Evolutionary conservation across 1,140 invertebrate genomes (phyloP), one percentile per base, ranked within the genome.

Genomic region (Sminthurides bifidus): DNA sequence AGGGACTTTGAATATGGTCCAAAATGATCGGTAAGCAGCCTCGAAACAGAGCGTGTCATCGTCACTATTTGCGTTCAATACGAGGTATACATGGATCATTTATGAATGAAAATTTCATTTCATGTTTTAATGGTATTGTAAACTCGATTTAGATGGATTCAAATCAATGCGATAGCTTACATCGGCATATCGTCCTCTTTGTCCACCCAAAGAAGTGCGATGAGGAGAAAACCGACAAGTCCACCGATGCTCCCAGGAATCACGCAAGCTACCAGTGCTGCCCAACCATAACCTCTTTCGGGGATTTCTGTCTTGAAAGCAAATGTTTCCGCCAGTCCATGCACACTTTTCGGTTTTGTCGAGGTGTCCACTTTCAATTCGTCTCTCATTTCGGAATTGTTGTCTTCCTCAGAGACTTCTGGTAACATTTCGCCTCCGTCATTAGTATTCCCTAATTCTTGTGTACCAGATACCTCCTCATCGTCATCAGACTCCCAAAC

Each of bases 41-140:
- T 64, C 63, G 55, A 64, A 64, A 59, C 58, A 64, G 24, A 64
- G 46, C 14, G 33, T 27, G 41, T 64, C 63, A 29, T 54, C 59
- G 41, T 61, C 49, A n/a, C 63, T 64, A 40, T n/a, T n/a, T n/a
- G n/a, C n/a, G n/a, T n/a, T n/a, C n/a, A n/a, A n/a, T n/a, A n/a
- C n/a, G n/a, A n/a, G n/a, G n/a, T n/a, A n/a, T n/a, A n/a, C n/a
- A n/a, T n/a, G n/a, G n/a, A n/a, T n/a, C n/a, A n/a, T n/a, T n/a
- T n/a, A 43, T 19, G 19, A 43, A 43, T 48, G n/a, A n/a, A n/a
- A n/a, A n/a, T n/a, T n/a, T n/a, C n/a, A n/a, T n/a, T n/a, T n/a
- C n/a, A n/a, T n/a, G n/a, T n/a, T n/a, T n/a, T n/a, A n/a, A n/a
- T n/a, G n/a, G n/a, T n/a, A n/a, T n/a, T n/a, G n/a, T n/a, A n/a